Evolutionary conservation across 2,888 invertebrate species (phyloP).

Genomic region (Acanthosepion esculentum): DNA sequence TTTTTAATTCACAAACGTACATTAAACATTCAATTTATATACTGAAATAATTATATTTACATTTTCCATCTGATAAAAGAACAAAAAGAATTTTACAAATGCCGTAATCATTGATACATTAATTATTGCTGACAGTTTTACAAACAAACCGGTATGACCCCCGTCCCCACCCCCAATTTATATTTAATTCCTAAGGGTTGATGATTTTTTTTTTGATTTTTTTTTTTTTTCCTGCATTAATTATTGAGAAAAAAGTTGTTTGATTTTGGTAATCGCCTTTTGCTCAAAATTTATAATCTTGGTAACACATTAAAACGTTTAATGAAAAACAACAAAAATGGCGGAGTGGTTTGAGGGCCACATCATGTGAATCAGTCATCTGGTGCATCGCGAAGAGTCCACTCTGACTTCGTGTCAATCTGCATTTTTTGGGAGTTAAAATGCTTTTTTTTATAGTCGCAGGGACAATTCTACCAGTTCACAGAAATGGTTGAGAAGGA

Average conservation of each 20-base stretch:
- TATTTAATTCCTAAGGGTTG: not conserved
- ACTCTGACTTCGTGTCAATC: not conserved
- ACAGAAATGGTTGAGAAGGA: constrained; percentile 22
- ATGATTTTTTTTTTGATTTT: not conserved
- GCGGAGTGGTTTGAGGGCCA: constrained; percentile 35
- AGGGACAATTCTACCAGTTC: constrained; percentile 33
- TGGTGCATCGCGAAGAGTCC: not conserved
- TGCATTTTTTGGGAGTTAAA: not conserved
- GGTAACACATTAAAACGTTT: not conserved
- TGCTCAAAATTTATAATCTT: not conserved
- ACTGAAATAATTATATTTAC: not conserved
- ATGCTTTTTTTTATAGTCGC: not conserved
- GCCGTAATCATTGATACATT: not conserved
- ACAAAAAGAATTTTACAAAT: not conserved
- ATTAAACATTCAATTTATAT: not conserved
- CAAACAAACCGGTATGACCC: not conserved
- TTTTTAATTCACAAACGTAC: not conserved
- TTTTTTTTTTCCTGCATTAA: too few relatives aligned
- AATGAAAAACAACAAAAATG: not conserved
- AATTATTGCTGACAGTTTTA: not conserved
- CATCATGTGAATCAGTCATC: constrained; percentile 45
- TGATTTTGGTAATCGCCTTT: constrained; percentile 10
- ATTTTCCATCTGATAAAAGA: not conserved
- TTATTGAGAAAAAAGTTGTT: not conserved
- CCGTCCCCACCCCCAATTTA: not conserved